Evolutionary conservation across 2,797 vertebrate species (phyloP), one percentile per base, ranked within the genome.

Genomic region (Zonotrichia albicollis): DNA sequence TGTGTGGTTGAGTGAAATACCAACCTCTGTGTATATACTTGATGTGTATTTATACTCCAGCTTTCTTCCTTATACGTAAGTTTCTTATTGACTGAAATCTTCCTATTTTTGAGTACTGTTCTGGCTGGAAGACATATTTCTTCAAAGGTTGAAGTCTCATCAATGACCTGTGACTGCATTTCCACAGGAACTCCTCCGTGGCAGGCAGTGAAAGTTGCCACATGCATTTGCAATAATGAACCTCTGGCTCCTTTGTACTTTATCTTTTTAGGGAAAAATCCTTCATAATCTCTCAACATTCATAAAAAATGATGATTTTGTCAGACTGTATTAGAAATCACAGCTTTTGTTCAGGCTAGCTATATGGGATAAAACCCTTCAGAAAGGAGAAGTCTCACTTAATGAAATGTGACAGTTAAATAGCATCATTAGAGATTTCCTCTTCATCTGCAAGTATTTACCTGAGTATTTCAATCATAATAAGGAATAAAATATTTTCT

Each of bases 311-410:
- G 7, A 67, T 54, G 38, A 34, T 84, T 90, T 91, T 90, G 38
- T 93, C 70, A 50, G 71, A n/a, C 32, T 86, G 3, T 78, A 32
- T 94, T 92, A 88, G 84, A 94, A 96, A 74, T 67, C 79, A 57
- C 68, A 78, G 78, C 86, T 93, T 91, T 96, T 94, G 81, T 97
- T 91, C 57, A 50, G 67, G n/a, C 68, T 90, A 42, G 16, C 54
- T 90, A 1, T 74, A 14, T 55, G 62, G 51, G 50, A 67, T 87
- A 87, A 76, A 87, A 70, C 66, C 76, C 20, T 89, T 85, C 46
- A 43, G 71, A 92, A 86, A 75, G 64, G 26, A 55, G 78, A 50
- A 75, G 13, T 81, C 93, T 91, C 54, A 66, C 20, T 46, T 70
- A 62, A 53, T 81, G 80, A 88, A 84, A 55, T 68, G n/a, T 71